Evolutionary conservation across 1,140 invertebrate species (phyloP).

Genomic region (Marisa cornuarietis): DNA sequence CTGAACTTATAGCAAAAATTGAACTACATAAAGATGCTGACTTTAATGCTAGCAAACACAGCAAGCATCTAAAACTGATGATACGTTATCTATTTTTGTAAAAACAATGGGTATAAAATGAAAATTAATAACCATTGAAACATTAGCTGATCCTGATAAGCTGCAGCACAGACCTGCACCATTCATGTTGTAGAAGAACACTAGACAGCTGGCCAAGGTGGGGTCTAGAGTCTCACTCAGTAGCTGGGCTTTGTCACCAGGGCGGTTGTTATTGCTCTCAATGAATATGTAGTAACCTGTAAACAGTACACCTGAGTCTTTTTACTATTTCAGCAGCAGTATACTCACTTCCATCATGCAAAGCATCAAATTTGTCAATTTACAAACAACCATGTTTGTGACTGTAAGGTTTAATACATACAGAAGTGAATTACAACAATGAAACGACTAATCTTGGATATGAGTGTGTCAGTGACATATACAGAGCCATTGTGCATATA

Average conservation of each 20-base stretch:
- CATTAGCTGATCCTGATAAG: neutral
- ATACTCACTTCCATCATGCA: neutral
- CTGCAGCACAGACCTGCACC: constrained; percentile 62
- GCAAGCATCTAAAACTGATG: neutral
- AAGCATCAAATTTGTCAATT: neutral
- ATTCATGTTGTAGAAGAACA: constrained; percentile 80
- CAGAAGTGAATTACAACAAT: neutral
- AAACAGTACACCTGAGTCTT: constrained; percentile 4
- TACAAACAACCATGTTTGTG: neutral
- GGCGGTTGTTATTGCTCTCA: constrained; percentile 64
- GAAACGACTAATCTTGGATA: neutral
- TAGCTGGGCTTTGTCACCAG: constrained; percentile 47
- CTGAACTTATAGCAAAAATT: neutral
- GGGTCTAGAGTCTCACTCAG: constrained; percentile 31
- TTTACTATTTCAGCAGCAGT: neutral
- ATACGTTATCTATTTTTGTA: too few relatives aligned
- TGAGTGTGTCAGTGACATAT: neutral
- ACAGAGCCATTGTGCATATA: neutral
- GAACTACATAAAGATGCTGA: neutral
- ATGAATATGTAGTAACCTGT: constrained; percentile 78
- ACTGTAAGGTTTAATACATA: too few relatives aligned
- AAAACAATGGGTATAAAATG: too few relatives aligned
- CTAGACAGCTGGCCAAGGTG: constrained; percentile 42
- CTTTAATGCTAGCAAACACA: neutral
- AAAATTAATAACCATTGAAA: too few relatives aligned